These are phyloP conservation scores for Ischnura elegans DNA, from an alignment of 2,888 invertebrate genomes.

Conservation along the genomic window DNA sequence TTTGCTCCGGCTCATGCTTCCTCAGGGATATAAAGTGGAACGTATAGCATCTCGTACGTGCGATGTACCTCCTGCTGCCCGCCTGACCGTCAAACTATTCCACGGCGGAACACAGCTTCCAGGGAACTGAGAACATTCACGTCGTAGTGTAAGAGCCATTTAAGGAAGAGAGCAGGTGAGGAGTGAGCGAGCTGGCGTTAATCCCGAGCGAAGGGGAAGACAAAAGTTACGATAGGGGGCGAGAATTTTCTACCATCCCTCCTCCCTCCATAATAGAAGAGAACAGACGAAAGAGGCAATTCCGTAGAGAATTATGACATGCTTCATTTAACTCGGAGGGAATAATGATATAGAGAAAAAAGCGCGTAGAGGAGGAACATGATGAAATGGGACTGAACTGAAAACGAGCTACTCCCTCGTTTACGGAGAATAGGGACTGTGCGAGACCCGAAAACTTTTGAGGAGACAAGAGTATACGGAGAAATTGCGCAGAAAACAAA, in stretches of 20 bases:
- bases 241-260: no score
- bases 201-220: not conserved
- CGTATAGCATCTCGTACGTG: not conserved
- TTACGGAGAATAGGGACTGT: no score
- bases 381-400: slow-evolving; percentile 10
- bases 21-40: not conserved
- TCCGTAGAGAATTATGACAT: slow-evolving; percentile 29
- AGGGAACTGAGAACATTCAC: not conserved
- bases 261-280: not conserved
- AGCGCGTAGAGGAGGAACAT: not conserved
- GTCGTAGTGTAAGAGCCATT: not conserved
- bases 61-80: not conserved
- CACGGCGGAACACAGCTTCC: not conserved
- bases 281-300: slow-evolving; percentile 34
- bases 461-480: no score
- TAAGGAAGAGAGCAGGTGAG: not conserved
- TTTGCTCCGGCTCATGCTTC: not conserved
- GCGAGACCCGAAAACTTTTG: no score
- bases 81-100: not conserved
- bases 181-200: not conserved
- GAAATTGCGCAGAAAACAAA: no score
- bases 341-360: not conserved
- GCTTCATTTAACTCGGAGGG: slow-evolving; percentile 22
- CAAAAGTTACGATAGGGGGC: not conserved
- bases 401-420: no score